Conservation (phyloP, 2,113 vertebrate species). For the Shinisaurus crocodilurus region DNA sequence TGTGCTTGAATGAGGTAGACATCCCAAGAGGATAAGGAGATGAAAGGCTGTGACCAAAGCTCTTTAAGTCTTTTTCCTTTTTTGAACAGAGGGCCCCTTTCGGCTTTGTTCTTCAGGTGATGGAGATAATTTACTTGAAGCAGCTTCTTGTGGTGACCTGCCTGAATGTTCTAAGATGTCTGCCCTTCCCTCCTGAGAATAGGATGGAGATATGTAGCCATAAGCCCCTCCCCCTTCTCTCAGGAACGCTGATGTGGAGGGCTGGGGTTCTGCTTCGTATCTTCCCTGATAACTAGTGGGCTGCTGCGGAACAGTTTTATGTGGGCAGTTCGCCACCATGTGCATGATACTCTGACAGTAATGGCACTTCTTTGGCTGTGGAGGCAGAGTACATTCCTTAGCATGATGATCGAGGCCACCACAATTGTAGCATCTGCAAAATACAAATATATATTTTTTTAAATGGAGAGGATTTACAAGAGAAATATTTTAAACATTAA, state of each 20-base stretch:
- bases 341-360: slow-evolving; percentile 88
- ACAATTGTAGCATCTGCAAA: slow-evolving; percentile 87
- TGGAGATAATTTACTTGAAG: slow-evolving; percentile 79
- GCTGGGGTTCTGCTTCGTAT: slow-evolving; percentile 82
- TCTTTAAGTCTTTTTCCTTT: slow-evolving; percentile 91
- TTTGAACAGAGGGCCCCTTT: slow-evolving; percentile 89
- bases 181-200: slow-evolving; percentile 76
- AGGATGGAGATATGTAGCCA: slow-evolving; percentile 66
- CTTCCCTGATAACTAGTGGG: slow-evolving; percentile 87
- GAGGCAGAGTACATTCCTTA: slow-evolving; percentile 87
- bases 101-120: slow-evolving; percentile 89
- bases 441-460: neutral
- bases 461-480: rapidly evolving
- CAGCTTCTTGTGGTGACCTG: slow-evolving; percentile 85
- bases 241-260: slow-evolving; percentile 79
- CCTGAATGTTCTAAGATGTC: slow-evolving; percentile 78
- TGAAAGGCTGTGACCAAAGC: slow-evolving; percentile 51
- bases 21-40: slow-evolving; percentile 75
- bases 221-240: slow-evolving; percentile 77
- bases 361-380: slow-evolving; percentile 91
- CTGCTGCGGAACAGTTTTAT: slow-evolving; percentile 76
- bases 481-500: neutral
- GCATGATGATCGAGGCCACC: slow-evolving; percentile 88
- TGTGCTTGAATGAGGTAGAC: slow-evolving; percentile 86
- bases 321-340: slow-evolving; percentile 88